A percentile compares a stretch with the other conserved stretches of the same genome.
These are phyloP conservation scores for Oreocharis arfaki DNA, from an alignment of 2,113 vertebrate genomes.

Conservation along the genomic window DNA sequence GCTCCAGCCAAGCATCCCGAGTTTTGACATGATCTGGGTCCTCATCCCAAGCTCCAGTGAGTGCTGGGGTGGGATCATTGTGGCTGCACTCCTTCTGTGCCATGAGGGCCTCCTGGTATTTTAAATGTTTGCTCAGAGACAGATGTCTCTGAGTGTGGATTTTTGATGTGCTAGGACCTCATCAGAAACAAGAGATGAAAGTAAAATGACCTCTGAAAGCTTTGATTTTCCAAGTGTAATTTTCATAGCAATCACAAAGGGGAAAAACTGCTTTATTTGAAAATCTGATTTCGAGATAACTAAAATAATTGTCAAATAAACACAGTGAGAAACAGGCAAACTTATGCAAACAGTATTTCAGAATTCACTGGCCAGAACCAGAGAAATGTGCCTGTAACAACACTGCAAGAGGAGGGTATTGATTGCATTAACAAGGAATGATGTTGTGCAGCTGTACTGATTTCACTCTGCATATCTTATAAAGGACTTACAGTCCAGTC, in stretches of 20 bases:
- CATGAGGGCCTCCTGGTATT: background rate
- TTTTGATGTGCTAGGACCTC: background rate
- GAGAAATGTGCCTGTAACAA: background rate
- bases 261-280: background rate
- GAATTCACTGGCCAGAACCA: background rate
- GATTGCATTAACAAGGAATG: background rate
- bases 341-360: background rate
- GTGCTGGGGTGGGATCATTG: background rate
- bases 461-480: background rate
- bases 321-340: background rate
- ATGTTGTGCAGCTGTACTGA: background rate
- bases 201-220: background rate
- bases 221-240: background rate
- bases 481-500: background rate
- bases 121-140: background rate
- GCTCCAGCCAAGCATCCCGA: background rate
- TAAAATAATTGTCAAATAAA: background rate
- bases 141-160: background rate
- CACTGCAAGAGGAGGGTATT: background rate
- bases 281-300: background rate
- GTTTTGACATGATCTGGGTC: background rate
- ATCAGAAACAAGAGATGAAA: slow-evolving; percentile 4
- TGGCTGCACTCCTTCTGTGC: background rate
- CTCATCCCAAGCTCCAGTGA: background rate
- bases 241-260: background rate